Evolutionary conservation across 2,888 invertebrate genomes (phyloP).

Genomic region (Drosophila paramelanica): DNA sequence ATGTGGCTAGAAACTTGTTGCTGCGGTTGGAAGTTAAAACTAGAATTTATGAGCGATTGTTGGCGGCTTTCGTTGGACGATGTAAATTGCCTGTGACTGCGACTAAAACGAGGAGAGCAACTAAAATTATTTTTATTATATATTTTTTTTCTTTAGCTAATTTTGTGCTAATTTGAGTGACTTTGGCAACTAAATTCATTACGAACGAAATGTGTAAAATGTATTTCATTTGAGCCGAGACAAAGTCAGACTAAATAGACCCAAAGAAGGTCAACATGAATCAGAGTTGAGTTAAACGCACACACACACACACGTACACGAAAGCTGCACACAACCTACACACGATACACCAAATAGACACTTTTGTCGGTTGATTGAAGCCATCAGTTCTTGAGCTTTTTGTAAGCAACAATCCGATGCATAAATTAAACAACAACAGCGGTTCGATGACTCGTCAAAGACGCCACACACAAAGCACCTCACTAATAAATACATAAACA

Average conservation of each 20-base stretch:
- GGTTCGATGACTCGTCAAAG: constrained; percentile 53
- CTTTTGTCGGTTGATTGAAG: constrained; percentile 55
- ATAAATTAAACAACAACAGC: constrained; percentile 50
- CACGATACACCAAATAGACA: constrained; percentile 30
- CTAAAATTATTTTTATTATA: constrained; percentile 25
- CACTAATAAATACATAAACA: constrained; percentile 47
- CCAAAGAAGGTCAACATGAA: constrained; percentile 64
- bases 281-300: constrained; percentile 30
- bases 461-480: constrained; percentile 19
- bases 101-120: constrained; percentile 26
- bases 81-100: constrained; percentile 53
- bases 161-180: constrained; percentile 50
- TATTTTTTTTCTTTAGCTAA: constrained; percentile 17
- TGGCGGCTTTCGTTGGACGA: constrained; percentile 35
- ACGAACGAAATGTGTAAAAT: constrained; percentile 24
- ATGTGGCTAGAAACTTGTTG: constrained; percentile 49
- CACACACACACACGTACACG: constrained; percentile 15
- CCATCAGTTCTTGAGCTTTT: constrained; percentile 60
- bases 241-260: constrained; percentile 17
- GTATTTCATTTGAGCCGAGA: constrained; percentile 37
- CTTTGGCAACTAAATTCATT: constrained; percentile 29
- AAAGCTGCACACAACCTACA: constrained; percentile 31
- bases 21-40: constrained; percentile 53
- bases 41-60: constrained; percentile 61
- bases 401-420: constrained; percentile 43